A percentile compares a stretch with the other conserved stretches of the same genome.
Evolutionary conservation across 2,888 invertebrate species (phyloP).

Genomic region (Thelaira solivaga): DNA sequence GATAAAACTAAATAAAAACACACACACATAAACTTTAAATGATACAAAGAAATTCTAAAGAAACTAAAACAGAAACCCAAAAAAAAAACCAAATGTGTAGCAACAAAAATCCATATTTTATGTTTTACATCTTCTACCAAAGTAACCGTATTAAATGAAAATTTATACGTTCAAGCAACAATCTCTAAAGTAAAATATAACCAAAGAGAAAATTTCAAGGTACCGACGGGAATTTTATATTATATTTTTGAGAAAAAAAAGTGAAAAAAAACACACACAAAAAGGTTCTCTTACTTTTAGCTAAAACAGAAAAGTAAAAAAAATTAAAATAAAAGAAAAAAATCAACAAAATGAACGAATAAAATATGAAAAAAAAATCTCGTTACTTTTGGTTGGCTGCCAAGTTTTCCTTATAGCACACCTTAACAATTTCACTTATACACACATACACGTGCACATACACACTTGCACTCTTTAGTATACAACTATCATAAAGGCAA

Average conservation of each 20-base stretch:
- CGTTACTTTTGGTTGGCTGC: conserved; percentile 75
- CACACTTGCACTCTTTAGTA: conserved; percentile 42
- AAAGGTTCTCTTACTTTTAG: conserved; percentile 54
- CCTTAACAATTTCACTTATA: conserved; percentile 68
- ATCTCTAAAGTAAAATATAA: neutral
- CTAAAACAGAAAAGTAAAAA: conserved; percentile 22
- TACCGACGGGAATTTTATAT: conserved; percentile 69
- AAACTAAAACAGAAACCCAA: neutral
- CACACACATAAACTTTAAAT: neutral
- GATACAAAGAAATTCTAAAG: neutral
- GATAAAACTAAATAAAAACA: neutral
- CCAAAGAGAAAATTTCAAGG: conserved; percentile 60
- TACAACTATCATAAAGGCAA: conserved; percentile 28
- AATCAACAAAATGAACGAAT: conserved; percentile 52
- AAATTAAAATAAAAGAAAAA: conserved; percentile 27
- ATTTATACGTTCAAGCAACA: neutral
- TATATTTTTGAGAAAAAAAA: conserved; percentile 54
- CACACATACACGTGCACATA: conserved; percentile 45
- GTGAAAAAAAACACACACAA: too few relatives aligned
- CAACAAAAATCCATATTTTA: neutral
- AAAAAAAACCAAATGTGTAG: too few relatives aligned
- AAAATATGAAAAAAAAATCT: conserved; percentile 61
- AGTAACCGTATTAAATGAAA: conserved; percentile 35
- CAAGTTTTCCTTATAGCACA: conserved; percentile 73
- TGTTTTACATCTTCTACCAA: neutral